phyloP scores from a whole-genome alignment of 1,140 invertebrate genomes.

The Liolophura sinensis region DNA sequence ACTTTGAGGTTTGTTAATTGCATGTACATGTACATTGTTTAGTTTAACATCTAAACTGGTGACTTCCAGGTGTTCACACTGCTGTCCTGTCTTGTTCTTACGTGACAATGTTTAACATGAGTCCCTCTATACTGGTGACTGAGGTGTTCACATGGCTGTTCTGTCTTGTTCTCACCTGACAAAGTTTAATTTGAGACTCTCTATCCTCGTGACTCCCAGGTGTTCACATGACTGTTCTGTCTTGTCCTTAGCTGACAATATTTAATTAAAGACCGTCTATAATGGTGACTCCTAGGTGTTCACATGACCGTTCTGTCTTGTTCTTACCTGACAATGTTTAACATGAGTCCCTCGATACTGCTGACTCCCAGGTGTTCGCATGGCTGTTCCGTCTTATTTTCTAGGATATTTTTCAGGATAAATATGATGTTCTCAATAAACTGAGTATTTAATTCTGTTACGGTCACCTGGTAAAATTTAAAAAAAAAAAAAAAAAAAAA shows the following conservation, averaged over 20 bases:
- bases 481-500: constrained; percentile 18
- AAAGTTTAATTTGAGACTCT: constrained; percentile 94
- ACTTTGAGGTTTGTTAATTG: no score
- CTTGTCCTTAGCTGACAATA: no score
- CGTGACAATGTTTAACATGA: constrained; percentile 94
- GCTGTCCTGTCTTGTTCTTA: no score
- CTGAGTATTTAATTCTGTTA: constrained; percentile 82
- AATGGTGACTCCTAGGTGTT: no score
- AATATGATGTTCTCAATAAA: constrained; percentile 98
- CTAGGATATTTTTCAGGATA: constrained; percentile 97
- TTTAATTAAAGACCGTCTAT: no score
- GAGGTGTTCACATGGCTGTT: constrained; percentile 52
- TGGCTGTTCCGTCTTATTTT: constrained; percentile 68
- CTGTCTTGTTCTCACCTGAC: constrained; percentile 68
- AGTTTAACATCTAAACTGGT: no score
- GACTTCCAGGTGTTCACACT: no score
- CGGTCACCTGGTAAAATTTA: constrained; percentile 69
- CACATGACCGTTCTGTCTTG: no score
- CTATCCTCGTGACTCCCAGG: constrained; percentile 88
- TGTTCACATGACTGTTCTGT: constrained; percentile 56
- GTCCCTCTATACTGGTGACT: constrained; percentile 92
- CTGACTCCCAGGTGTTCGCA: constrained; percentile 74
- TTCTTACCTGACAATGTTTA: constrained; percentile 84
- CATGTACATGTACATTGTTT: no score
- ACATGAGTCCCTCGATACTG: constrained; percentile 94